A percentile compares a stretch with the other conserved stretches of the same genome.
Conservation (phyloP, 2,797 vertebrate species). For the Catharus ustulatus region DNA sequence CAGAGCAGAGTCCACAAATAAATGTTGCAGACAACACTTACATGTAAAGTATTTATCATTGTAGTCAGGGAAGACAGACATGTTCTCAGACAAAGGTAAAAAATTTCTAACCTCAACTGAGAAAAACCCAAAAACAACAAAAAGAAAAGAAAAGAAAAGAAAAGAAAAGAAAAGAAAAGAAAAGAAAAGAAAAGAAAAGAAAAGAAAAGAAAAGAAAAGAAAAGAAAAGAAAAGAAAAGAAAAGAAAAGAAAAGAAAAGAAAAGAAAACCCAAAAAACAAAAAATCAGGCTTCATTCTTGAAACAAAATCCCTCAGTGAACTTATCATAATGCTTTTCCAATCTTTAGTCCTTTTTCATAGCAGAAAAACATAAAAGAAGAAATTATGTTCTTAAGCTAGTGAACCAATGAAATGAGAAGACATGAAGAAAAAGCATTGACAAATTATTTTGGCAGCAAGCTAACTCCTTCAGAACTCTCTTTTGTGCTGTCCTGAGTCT, state of each 20-base stretch:
- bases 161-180: too few species aligned
- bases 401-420: background rate
- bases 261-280: background rate
- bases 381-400: background rate
- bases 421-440: background rate
- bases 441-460: conserved; percentile 6
- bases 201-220: too few species aligned
- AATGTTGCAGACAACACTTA: background rate
- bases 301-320: background rate
- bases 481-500: background rate
- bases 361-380: background rate
- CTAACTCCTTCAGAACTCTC: background rate
- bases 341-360: background rate
- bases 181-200: too few species aligned
- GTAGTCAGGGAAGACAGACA: background rate
- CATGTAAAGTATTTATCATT: background rate
- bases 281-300: background rate
- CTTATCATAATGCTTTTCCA: background rate
- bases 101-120: background rate
- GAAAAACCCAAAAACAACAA: background rate
- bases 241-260: too few species aligned
- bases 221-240: too few species aligned
- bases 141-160: too few species aligned
- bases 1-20: background rate
- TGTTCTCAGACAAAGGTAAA: background rate